phyloP scores from a whole-genome alignment of 2,113 vertebrate genomes.

The Equus przewalskii region DNA sequence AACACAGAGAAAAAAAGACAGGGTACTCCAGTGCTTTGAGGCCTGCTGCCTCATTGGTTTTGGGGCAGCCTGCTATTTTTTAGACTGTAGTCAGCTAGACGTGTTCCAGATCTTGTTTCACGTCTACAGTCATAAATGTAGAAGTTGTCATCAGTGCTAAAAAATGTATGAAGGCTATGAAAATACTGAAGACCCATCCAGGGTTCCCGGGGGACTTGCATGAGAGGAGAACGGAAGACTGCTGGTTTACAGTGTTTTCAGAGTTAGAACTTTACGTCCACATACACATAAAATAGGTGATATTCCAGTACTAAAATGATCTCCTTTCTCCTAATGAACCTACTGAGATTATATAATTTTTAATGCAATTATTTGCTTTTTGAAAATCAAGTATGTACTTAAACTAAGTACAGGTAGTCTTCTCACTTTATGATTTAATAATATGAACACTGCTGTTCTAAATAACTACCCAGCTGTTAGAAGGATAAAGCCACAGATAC shows the following conservation, averaged over 20 bases:
- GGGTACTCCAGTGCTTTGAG: neutral
- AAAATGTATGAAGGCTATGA: neutral
- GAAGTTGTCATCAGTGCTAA: neutral
- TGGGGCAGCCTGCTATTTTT: neutral
- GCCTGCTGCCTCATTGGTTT: neutral
- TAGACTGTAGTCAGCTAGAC: neutral
- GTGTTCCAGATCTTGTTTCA: neutral
- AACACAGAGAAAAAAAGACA: neutral
- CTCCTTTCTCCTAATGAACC: neutral
- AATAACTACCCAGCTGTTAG: neutral
- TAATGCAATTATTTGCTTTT: neutral
- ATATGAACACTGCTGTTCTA: neutral
- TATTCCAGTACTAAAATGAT: neutral
- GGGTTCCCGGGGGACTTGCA: neutral
- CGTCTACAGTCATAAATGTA: neutral
- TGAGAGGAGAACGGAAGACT: neutral
- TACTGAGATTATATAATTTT: neutral
- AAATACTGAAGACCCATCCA: neutral
- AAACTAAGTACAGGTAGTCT: neutral
- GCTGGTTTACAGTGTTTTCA: neutral
- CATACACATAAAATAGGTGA: neutral
- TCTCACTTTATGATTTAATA: slow-evolving; percentile 31
- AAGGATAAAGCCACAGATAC: slow-evolving; percentile 6
- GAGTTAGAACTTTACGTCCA: neutral
- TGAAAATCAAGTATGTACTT: neutral